Conservation (phyloP, 2,797 vertebrate species). For the Phaenicophaeus curvirostris region DNA sequence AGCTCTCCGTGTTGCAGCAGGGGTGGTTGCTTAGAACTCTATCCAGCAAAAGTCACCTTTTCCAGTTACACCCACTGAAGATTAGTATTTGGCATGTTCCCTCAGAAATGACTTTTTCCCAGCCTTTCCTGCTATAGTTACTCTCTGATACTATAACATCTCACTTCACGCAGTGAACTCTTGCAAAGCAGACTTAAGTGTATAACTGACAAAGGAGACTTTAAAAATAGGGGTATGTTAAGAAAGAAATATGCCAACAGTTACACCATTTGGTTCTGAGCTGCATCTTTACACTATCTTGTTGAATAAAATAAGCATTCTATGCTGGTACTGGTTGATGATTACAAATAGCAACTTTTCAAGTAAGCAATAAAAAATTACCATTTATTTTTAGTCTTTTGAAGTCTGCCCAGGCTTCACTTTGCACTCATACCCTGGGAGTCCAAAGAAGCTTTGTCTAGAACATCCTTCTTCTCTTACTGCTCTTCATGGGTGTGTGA, state of each 20-base stretch:
- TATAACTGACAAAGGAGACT: neutral
- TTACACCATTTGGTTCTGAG: neutral
- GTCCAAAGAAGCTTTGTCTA: neutral
- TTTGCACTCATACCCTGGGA: neutral
- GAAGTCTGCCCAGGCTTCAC: neutral
- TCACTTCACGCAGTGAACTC: neutral
- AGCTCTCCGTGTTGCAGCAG: neutral
- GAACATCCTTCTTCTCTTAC: neutral
- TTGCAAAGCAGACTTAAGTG: neutral
- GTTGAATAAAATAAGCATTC: neutral
- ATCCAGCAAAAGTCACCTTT: neutral
- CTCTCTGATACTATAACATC: neutral
- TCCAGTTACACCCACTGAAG: fast-evolving
- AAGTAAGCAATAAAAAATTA: neutral
- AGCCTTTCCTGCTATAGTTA: neutral
- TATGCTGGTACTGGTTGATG: neutral
- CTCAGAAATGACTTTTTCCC: neutral
- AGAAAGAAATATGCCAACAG: neutral
- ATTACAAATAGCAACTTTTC: neutral
- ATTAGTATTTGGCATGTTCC: neutral
- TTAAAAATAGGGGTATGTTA: neutral
- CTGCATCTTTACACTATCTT: neutral
- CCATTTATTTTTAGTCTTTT: neutral
- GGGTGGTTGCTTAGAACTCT: neutral
- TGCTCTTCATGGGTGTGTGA: neutral